These are phyloP conservation scores for Polydesmus complanatus DNA, from an alignment of 2,888 invertebrate species.

Conservation along the genomic window DNA sequence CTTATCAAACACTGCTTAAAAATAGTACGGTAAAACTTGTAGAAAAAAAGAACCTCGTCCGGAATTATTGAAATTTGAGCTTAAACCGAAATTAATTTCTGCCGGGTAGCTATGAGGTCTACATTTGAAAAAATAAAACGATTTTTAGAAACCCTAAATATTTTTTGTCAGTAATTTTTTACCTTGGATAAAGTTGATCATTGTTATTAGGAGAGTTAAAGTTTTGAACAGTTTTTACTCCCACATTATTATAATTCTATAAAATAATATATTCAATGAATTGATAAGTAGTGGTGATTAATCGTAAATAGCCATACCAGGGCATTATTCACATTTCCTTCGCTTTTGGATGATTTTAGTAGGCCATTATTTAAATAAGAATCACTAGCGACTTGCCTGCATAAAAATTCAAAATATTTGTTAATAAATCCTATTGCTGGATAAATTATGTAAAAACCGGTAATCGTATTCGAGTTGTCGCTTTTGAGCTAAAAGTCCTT, in stretches of 20 bases:
- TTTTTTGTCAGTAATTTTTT: too few species aligned
- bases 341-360: slow-evolving; percentile 3
- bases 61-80: background rate
- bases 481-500: slow-evolving; percentile 13
- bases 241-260: background rate
- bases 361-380: background rate
- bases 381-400: background rate
- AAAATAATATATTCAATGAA: background rate
- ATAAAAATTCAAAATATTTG: background rate
- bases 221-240: background rate
- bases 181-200: too few species aligned
- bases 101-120: slow-evolving; percentile 12
- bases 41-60: too few species aligned
- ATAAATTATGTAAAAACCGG: background rate
- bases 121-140: background rate
- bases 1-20: too few species aligned
- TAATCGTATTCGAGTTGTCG: slow-evolving; percentile 14
- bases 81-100: background rate
- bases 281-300: background rate
- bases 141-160: background rate
- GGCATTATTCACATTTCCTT: slow-evolving; percentile 1
- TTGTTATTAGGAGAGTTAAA: too few species aligned
- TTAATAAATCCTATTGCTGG: background rate
- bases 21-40: too few species aligned
- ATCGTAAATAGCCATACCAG: background rate